Evolutionary conservation across 1,140 invertebrate species (phyloP).

Genomic region (Drosophila pseudoobscura): DNA sequence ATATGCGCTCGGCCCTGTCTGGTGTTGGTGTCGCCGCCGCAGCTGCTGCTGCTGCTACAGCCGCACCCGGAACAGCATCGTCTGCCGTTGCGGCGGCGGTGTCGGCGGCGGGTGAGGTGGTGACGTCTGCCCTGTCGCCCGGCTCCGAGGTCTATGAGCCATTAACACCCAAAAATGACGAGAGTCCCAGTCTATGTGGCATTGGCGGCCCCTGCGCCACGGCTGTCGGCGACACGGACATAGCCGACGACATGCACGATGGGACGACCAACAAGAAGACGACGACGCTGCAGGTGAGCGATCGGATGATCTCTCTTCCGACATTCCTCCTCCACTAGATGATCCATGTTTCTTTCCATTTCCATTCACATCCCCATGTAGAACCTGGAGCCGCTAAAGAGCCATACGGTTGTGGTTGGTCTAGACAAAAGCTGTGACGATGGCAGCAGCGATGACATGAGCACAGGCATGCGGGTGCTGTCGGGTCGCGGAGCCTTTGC

Average conservation of each 20-base stretch:
- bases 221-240: slow-evolving; percentile 61
- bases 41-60: slow-evolving; percentile 15
- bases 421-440: slow-evolving; percentile 69
- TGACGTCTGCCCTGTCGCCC: slow-evolving; percentile 64
- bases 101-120: slow-evolving; percentile 32
- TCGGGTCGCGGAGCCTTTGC: slow-evolving; percentile 49
- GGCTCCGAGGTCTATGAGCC: slow-evolving; percentile 78
- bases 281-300: slow-evolving; percentile 74
- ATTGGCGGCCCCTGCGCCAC: slow-evolving; percentile 57
- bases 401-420: slow-evolving; percentile 19
- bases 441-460: slow-evolving; percentile 56
- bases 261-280: slow-evolving; percentile 62
- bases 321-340: background rate
- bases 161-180: slow-evolving; percentile 82
- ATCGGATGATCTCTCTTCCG: background rate
- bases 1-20: slow-evolving; percentile 62
- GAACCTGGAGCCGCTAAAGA: slow-evolving; percentile 69
- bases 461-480: slow-evolving; percentile 43
- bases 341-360: too few relatives aligned
- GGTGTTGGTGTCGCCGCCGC: slow-evolving; percentile 40
- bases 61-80: too few relatives aligned
- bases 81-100: slow-evolving; percentile 8
- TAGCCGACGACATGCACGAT: slow-evolving; percentile 73
- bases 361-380: background rate
- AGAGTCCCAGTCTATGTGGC: slow-evolving; percentile 77